A percentile compares a stretch with the other conserved stretches of the same genome.
phyloP scores from a whole-genome alignment of 2,888 invertebrate genomes.

The Himalopsyche tibetana region DNA sequence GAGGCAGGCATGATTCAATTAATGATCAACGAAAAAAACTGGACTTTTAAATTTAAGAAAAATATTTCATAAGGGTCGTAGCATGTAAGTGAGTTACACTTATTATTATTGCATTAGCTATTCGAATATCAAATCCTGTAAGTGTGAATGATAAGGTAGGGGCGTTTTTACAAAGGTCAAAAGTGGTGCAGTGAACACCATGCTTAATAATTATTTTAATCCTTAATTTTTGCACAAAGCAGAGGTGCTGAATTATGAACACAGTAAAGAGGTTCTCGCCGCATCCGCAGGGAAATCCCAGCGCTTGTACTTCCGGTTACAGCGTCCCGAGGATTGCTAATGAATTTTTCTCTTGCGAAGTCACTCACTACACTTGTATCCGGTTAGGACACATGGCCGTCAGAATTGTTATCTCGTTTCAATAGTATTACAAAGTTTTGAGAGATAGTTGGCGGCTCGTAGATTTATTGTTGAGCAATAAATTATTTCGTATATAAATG shows the following conservation, averaged over 20 bases:
- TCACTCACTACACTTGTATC: slow-evolving; percentile 23
- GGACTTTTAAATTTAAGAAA: background rate
- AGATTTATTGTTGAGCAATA: no score
- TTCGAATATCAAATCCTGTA: background rate
- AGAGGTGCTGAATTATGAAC: slow-evolving; percentile 56
- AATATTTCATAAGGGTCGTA: background rate
- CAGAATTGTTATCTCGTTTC: no score
- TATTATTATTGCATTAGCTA: background rate
- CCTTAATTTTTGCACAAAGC: slow-evolving; percentile 48
- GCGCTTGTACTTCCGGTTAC: slow-evolving; percentile 53
- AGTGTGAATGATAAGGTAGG: background rate
- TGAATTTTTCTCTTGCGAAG: slow-evolving; percentile 48
- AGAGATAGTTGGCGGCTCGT: no score
- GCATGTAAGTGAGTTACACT: background rate
- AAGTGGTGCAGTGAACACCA: slow-evolving; percentile 16
- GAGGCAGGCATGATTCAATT: no score
- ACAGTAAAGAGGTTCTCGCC: slow-evolving; percentile 53
- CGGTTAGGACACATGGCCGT: background rate
- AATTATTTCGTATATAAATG: no score
- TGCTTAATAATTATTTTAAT: slow-evolving; percentile 42
- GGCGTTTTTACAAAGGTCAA: slow-evolving; percentile 6
- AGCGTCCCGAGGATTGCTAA: slow-evolving; percentile 38
- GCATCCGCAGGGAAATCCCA: slow-evolving; percentile 55
- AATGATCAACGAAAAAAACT: background rate
- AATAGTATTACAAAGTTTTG: no score